phyloP scores from a whole-genome alignment of 2,888 invertebrate genomes.

The Parasteatoda lunata region DNA sequence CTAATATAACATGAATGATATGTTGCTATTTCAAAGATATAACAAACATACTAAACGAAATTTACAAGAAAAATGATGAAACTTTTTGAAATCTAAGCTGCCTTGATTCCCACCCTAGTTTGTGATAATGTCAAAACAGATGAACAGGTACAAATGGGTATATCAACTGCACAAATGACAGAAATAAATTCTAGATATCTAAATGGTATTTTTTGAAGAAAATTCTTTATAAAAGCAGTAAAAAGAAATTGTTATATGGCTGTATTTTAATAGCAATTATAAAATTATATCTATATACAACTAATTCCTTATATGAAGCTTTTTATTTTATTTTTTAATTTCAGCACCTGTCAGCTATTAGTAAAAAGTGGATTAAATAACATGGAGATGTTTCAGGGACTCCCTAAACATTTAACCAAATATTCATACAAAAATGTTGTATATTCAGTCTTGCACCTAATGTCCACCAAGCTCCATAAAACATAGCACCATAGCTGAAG shows the following conservation, averaged over 20 bases:
- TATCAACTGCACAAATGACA: constrained; percentile 1
- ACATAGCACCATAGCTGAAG: constrained; percentile 66
- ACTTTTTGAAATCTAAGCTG: neutral
- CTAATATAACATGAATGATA: neutral
- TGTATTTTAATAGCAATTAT: constrained; percentile 54
- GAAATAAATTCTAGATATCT: constrained; percentile 27
- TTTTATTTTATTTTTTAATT: constrained; percentile 39
- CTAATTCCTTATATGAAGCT: constrained; percentile 44
- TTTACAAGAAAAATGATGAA: neutral
- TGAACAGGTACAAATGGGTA: neutral
- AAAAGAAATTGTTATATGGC: constrained; percentile 54
- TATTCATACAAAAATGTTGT: constrained; percentile 28
- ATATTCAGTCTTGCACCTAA: constrained; percentile 44
- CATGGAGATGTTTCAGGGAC: constrained; percentile 62
- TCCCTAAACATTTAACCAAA: constrained; percentile 51
- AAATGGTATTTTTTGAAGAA: constrained; percentile 17
- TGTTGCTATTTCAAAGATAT: neutral
- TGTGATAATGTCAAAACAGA: neutral
- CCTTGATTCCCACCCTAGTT: neutral
- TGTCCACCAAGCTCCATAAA: constrained; percentile 60
- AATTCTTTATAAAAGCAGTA: constrained; percentile 54
- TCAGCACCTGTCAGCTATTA: constrained; percentile 64
- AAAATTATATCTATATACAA: constrained; percentile 62
- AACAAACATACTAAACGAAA: neutral
- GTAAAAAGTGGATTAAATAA: constrained; percentile 51